Evolutionary conservation across 37 sponge, comb jelly and placozoan genomes (phyloP).

Genomic region (Theonella swinhoei): DNA sequence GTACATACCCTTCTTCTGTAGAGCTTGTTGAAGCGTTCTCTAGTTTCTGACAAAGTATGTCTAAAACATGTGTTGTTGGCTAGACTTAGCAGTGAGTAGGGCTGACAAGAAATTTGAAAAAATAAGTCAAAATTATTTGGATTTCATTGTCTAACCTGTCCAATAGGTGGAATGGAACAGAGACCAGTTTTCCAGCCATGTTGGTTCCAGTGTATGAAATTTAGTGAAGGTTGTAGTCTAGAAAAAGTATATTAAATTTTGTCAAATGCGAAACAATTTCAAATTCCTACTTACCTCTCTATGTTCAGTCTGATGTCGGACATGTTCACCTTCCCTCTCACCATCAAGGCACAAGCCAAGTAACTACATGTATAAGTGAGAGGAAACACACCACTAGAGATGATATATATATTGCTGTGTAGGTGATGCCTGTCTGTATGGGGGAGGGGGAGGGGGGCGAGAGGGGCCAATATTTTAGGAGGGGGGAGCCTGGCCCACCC

Average conservation of each 20-base stretch:
- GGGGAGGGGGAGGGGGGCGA: not conserved
- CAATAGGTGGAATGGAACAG: slow-evolving; percentile 93
- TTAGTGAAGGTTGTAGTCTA: slow-evolving; percentile 71
- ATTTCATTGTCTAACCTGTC: slow-evolving; percentile 50
- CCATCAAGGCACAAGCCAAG: slow-evolving; percentile 96
- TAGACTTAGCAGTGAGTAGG: slow-evolving; percentile 87
- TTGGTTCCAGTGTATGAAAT: slow-evolving; percentile 97
- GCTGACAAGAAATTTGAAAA: slow-evolving; percentile 36
- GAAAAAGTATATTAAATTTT: not conserved
- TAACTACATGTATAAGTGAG: slow-evolving; percentile 45
- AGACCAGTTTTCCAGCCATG: slow-evolving; percentile 99
- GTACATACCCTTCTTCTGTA: slow-evolving; percentile 87
- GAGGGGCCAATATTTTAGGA: not conserved
- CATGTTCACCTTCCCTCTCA: slow-evolving; percentile 91
- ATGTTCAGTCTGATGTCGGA: slow-evolving; percentile 96
- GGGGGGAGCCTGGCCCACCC: not conserved
- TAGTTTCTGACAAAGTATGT: slow-evolving; percentile 65
- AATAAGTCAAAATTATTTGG: not conserved
- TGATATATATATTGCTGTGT: not conserved
- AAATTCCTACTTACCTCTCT: slow-evolving; percentile 59
- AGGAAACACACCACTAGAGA: not conserved
- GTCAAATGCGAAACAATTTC: not conserved
- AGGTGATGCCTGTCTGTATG: not conserved
- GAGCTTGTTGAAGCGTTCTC: slow-evolving; percentile 80
- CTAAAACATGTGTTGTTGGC: slow-evolving; percentile 95